A percentile compares a stretch with the other conserved stretches of the same genome.
These are phyloP conservation scores for Neoascia interrupta DNA, from an alignment of 2,888 invertebrate species.

Conservation along the genomic window DNA sequence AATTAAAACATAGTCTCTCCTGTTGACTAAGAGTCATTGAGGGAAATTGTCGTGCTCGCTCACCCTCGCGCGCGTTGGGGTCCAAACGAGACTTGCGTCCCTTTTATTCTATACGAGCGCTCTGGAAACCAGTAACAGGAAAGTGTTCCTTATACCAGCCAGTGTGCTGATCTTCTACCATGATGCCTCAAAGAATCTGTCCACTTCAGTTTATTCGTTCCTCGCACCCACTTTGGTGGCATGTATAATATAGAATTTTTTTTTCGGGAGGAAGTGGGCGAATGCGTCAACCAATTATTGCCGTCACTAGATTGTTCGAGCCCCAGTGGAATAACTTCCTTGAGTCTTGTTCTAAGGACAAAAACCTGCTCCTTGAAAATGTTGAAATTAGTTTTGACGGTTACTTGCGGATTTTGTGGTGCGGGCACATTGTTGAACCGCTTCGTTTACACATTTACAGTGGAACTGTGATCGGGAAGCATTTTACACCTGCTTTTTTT, in stretches of 20 bases:
- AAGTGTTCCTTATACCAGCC: too few relatives aligned
- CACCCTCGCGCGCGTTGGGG: not conserved
- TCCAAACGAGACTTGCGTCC: conserved; percentile 39
- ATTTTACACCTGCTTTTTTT: too few relatives aligned
- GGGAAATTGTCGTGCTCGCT: conserved; percentile 65
- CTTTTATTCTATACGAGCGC: conserved; percentile 37
- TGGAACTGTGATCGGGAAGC: too few relatives aligned
- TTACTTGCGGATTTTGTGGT: not conserved
- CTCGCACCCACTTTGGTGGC: conserved; percentile 59
- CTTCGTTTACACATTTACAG: too few relatives aligned
- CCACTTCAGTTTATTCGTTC: conserved; percentile 60
- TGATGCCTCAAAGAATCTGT: conserved; percentile 60
- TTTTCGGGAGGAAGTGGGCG: not conserved
- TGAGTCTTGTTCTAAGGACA: conserved; percentile 1
- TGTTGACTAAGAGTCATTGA: conserved; percentile 70
- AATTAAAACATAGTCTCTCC: conserved; percentile 72
- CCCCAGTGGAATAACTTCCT: conserved; percentile 17
- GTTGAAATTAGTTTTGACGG: conserved; percentile 41
- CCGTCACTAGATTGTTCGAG: conserved; percentile 5
- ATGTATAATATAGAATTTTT: conserved; percentile 7
- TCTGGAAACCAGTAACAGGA: too few relatives aligned
- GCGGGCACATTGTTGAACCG: not conserved
- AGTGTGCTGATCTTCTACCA: conserved; percentile 49
- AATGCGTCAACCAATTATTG: conserved; percentile 40
- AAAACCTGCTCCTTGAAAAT: conserved; percentile 29